Conservation (phyloP, 2,113 vertebrate species). For the Dicaeum eximium region DNA sequence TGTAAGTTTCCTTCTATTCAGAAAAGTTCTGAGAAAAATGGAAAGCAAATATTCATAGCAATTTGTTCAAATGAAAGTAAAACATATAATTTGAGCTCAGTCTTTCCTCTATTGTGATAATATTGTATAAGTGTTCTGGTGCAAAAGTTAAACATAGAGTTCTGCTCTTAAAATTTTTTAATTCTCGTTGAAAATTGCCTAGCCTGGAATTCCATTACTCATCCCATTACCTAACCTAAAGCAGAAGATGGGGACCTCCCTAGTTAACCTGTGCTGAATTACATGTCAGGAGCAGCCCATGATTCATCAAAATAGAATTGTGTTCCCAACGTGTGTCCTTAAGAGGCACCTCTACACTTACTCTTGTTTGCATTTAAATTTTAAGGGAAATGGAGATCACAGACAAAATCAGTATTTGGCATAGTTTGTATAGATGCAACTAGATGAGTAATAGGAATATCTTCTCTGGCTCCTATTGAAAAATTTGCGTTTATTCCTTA, state of each 20-base stretch:
- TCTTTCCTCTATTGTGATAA: background rate
- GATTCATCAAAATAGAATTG: background rate
- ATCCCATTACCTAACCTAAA: background rate
- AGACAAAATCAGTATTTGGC: background rate
- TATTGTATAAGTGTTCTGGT: background rate
- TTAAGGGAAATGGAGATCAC: background rate
- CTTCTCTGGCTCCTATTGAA: background rate
- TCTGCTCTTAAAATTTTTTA: background rate
- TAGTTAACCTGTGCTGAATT: background rate
- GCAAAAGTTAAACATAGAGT: background rate
- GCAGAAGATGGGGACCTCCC: background rate
- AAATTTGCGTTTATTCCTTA: background rate
- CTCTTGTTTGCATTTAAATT: background rate
- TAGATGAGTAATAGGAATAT: background rate
- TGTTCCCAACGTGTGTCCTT: background rate
- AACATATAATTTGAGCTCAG: background rate
- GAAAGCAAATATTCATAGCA: background rate
- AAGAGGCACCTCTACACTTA: background rate
- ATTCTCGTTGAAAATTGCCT: background rate
- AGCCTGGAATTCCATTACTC: background rate
- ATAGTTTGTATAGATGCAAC: background rate
- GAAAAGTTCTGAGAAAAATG: background rate
- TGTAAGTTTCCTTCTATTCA: background rate
- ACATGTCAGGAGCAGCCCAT: background rate
- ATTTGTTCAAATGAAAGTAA: background rate